These are phyloP conservation scores for Trichogramma pretiosum DNA, from an alignment of 1,140 invertebrate genomes.

Conservation along the genomic window DNA sequence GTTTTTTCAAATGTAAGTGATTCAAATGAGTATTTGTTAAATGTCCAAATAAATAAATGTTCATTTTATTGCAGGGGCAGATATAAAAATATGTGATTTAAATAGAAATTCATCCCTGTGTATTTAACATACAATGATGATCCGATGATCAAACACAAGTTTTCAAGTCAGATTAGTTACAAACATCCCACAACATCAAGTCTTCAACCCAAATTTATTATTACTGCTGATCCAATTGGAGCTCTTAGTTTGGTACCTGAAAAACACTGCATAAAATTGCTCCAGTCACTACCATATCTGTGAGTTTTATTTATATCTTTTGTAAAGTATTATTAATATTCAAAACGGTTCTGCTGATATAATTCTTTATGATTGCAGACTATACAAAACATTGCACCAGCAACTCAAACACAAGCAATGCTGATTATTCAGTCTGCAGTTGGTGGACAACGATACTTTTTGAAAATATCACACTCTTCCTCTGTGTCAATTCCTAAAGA, in stretches of 20 bases:
- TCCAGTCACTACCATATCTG: conserved; percentile 29
- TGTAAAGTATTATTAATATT: conserved; percentile 13
- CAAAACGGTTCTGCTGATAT: not conserved
- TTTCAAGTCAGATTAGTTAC: no score
- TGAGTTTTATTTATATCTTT: conserved; percentile 15
- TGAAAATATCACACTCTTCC: conserved; percentile 45
- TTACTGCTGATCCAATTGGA: conserved; percentile 32
- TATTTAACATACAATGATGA: no score
- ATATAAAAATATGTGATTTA: no score
- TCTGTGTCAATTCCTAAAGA: conserved; percentile 35
- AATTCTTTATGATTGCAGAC: conserved; percentile 24
- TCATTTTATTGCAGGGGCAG: no score
- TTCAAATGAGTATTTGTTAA: no score
- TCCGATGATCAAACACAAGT: no score
- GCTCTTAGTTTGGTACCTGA: conserved; percentile 40
- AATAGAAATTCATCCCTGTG: no score
- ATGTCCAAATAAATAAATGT: no score
- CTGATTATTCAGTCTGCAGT: conserved; percentile 42
- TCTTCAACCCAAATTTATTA: conserved; percentile 35
- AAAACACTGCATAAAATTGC: conserved; percentile 38
- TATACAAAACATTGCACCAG: conserved; percentile 29
- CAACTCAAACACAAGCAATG: conserved; percentile 40
- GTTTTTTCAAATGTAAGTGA: no score
- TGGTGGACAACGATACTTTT: conserved; percentile 39
- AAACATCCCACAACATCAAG: no score